phyloP scores from a whole-genome alignment of 2,113 vertebrate species.

The Trichechus manatus region DNA sequence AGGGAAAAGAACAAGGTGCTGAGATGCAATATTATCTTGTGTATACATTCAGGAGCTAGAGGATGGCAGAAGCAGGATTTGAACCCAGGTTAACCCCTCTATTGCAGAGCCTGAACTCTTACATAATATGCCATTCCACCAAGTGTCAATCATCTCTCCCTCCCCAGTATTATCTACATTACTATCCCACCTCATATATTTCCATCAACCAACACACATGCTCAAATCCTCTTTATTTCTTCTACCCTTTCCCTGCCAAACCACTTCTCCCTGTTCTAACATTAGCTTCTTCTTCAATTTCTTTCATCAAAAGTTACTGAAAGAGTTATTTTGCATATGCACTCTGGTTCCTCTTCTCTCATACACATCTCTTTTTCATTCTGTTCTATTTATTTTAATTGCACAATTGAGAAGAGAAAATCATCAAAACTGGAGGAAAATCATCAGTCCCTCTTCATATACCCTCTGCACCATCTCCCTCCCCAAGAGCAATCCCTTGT shows the following conservation, averaged over 20 bases:
- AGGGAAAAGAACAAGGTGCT: neutral
- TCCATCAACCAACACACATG: neutral
- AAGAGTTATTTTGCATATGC: neutral
- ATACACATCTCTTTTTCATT: neutral
- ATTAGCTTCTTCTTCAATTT: neutral
- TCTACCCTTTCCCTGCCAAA: too few species aligned
- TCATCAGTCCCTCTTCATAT: neutral
- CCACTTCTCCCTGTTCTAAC: fast-evolving
- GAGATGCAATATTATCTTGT: neutral
- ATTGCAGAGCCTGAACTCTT: neutral
- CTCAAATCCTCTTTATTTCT: neutral
- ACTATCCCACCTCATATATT: too few species aligned
- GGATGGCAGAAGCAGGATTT: neutral
- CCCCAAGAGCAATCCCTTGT: neutral
- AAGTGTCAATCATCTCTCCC: neutral
- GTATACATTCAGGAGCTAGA: too few species aligned
- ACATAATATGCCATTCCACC: neutral
- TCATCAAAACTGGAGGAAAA: neutral
- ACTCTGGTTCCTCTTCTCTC: neutral
- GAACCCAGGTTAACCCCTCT: too few species aligned
- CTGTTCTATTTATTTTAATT: neutral
- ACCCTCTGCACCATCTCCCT: neutral
- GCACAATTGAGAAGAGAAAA: neutral
- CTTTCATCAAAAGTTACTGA: neutral
- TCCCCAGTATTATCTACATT: fast-evolving